phyloP scores from a whole-genome alignment of 2,797 vertebrate species.

The Danio tinwini region DNA sequence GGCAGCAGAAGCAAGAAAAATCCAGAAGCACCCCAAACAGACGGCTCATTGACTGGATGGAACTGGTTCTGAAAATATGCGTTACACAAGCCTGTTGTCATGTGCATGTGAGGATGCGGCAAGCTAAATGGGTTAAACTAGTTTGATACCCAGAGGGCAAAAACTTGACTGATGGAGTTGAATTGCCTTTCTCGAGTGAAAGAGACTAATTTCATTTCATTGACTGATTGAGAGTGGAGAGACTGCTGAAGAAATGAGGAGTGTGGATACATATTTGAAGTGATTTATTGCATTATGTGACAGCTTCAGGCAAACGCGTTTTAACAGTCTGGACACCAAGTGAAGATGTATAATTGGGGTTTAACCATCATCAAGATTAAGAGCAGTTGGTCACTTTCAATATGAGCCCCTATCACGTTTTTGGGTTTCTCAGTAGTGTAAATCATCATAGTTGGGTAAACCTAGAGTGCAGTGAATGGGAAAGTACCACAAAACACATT shows the following conservation, averaged over 20 bases:
- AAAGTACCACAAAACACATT: no score
- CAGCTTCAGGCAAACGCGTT: neutral
- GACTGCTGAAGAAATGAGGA: neutral
- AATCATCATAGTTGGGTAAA: no score
- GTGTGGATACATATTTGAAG: constrained; percentile 2
- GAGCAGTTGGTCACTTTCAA: neutral
- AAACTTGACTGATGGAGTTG: neutral
- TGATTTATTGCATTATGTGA: neutral
- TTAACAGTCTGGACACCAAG: neutral
- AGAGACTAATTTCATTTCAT: neutral
- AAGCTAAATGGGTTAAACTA: constrained; percentile 31
- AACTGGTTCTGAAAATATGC: constrained; percentile 70
- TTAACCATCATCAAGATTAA: neutral
- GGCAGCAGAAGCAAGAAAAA: constrained; percentile 67
- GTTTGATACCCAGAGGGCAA: neutral
- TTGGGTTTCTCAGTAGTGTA: no score
- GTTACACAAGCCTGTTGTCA: constrained; percentile 70
- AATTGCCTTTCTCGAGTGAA: neutral
- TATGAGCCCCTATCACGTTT: neutral
- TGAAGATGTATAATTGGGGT: neutral
- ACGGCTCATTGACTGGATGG: constrained; percentile 68
- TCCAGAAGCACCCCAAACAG: constrained; percentile 60
- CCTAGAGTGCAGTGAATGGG: no score
- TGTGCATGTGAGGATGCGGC: constrained; percentile 33
- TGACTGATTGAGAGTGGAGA: neutral